Evolutionary conservation across 2,888 invertebrate species (phyloP), one percentile per base, ranked within the genome.

Genomic region (Chymomyza procnemis): DNA sequence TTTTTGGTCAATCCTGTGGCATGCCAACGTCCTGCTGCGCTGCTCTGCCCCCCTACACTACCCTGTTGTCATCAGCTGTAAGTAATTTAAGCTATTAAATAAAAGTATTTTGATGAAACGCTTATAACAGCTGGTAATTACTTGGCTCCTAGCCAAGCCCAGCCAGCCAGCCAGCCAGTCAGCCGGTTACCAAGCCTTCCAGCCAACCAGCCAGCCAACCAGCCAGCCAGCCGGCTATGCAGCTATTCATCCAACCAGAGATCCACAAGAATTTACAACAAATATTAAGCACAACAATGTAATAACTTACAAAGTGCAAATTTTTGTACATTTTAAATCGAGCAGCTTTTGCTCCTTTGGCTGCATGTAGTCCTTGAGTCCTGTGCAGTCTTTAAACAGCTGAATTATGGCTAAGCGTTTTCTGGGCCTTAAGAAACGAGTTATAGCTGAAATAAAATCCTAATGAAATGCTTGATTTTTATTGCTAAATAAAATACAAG

Each of bases 51-150:
- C 34, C n/a, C n/a, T n/a, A n/a, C n/a, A n/a, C n/a, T n/a, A n/a
- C n/a, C n/a, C n/a, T n/a, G n/a, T 41, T 41, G 34, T 41, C 34
- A 30, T 52, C 61, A 19, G 19, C 57, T 56, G 54, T 56, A 22
- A 69, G 69, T 61, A 59, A 63, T 68, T 59, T 68, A 34, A 55
- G 69, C 68, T 63, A 69, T 67, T 69, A 69, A 48, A 57, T 47
- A 62, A 63, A 61, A 67, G 41, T 50, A 55, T 62, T 18, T 14
- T 56, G 56, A 56, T 56, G 56, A 56, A 56, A 56, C 56, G 56
- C n/a, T 30, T 56, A 56, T n/a, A 56, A n/a, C 30, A 47, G 58
- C 60, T 55, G 52, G 46, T 61, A 62, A 67, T 67, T 60, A 66
- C 67, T 69, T 55, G 55, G 21, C 18, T 54, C 8, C 58, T 48